Evolutionary conservation across 2,888 invertebrate genomes (phyloP).

Genomic region (Diogma glabrata): DNA sequence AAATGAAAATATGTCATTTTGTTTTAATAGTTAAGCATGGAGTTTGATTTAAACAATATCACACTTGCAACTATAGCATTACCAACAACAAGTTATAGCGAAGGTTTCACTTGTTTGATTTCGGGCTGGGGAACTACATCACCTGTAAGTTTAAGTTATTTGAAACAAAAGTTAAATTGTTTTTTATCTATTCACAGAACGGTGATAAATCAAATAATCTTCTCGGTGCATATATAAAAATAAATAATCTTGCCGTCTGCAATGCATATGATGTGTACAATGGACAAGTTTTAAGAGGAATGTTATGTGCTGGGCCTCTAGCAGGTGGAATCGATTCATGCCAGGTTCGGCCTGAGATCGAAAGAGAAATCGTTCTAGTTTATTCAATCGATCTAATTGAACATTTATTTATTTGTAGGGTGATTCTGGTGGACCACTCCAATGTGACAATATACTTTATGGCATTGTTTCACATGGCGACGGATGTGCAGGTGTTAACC

Average conservation of each 20-base stretch:
- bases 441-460: neutral
- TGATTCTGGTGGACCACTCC: conserved; percentile 11
- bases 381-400: too few relatives aligned
- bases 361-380: too few relatives aligned
- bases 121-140: conserved; percentile 12
- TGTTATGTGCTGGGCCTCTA: conserved; percentile 14
- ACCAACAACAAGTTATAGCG: neutral
- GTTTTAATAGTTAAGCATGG: too few relatives aligned
- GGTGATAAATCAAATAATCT: neutral
- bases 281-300: conserved; percentile 7
- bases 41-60: too few relatives aligned
- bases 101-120: neutral
- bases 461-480: conserved; percentile 6
- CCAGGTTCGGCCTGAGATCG: neutral
- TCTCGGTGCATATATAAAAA: neutral
- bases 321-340: conserved; percentile 11
- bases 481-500: neutral
- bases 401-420: conserved; percentile 1
- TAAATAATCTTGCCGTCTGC: conserved; percentile 6
- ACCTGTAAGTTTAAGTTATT: neutral
- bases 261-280: neutral
- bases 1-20: too few relatives aligned
- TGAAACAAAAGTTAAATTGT: neutral
- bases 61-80: too few relatives aligned
- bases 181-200: neutral